Percentiles rank a stretch among this genome's conserved stretches.
These are phyloP conservation scores for Hexactinellida sp. DNA, from an alignment of 37 sponge, comb jelly and placozoan genomes.

Conservation along the genomic window DNA sequence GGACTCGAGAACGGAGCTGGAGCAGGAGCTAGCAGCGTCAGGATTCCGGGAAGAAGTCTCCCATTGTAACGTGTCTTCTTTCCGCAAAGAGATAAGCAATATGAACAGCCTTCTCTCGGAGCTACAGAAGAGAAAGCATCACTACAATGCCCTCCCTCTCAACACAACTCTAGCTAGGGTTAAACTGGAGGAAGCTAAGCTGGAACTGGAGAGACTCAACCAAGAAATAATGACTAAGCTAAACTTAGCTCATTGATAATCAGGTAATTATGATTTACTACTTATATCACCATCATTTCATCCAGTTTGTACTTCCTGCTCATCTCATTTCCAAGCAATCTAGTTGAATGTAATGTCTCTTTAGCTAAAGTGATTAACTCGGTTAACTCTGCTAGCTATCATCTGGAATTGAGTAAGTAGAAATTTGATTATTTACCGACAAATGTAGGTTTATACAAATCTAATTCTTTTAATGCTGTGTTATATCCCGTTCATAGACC, in stretches of 20 bases:
- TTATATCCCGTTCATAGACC: neutral
- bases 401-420: neutral
- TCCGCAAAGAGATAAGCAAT: neutral
- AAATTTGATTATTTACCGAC: neutral
- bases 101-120: neutral
- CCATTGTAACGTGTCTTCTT: neutral
- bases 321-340: neutral
- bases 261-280: neutral
- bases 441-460: too few relatives aligned
- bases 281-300: neutral
- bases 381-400: too few relatives aligned
- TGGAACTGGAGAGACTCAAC: neutral
- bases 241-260: neutral
- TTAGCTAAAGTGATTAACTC: too few relatives aligned
- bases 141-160: neutral
- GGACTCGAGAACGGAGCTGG: conserved; percentile 24
- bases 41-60: neutral
- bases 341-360: neutral
- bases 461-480: neutral
- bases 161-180: neutral
- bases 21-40: conserved; percentile 14
- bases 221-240: neutral
- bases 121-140: neutral
- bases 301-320: neutral
- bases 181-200: conserved; percentile 44